A percentile compares a stretch with the other conserved stretches of the same genome.
Evolutionary conservation across 1,140 invertebrate species (phyloP).

Genomic region (Rhopalosiphum maidis): DNA sequence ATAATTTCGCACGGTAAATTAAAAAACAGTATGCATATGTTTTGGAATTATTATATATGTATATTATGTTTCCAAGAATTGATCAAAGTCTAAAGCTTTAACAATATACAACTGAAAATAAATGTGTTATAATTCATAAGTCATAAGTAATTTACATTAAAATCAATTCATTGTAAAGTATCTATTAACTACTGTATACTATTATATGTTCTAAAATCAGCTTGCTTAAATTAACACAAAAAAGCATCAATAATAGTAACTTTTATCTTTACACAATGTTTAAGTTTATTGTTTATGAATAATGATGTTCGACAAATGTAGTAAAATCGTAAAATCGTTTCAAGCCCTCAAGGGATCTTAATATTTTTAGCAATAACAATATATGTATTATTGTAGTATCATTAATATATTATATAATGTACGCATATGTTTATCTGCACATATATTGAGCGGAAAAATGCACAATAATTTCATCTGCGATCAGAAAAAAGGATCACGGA

Average conservation of each 20-base stretch:
- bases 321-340: too few relatives aligned
- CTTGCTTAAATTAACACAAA: background rate
- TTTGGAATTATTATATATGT: background rate
- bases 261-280: background rate
- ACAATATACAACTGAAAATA: background rate
- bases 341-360: background rate
- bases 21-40: background rate
- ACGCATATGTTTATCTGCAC: too few relatives aligned
- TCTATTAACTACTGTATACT: background rate
- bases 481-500: background rate
- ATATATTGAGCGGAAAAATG: background rate
- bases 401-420: background rate
- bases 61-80: background rate
- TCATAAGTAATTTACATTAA: background rate
- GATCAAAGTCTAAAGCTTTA: background rate
- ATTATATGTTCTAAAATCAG: background rate
- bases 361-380: background rate
- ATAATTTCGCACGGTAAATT: background rate
- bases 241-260: background rate
- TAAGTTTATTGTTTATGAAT: background rate
- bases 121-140: background rate
- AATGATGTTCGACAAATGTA: background rate
- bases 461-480: background rate
- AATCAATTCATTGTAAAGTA: background rate
- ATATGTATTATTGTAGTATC: background rate